Conservation (phyloP, 2,797 vertebrate species). For the Champsocephalus esox region DNA sequence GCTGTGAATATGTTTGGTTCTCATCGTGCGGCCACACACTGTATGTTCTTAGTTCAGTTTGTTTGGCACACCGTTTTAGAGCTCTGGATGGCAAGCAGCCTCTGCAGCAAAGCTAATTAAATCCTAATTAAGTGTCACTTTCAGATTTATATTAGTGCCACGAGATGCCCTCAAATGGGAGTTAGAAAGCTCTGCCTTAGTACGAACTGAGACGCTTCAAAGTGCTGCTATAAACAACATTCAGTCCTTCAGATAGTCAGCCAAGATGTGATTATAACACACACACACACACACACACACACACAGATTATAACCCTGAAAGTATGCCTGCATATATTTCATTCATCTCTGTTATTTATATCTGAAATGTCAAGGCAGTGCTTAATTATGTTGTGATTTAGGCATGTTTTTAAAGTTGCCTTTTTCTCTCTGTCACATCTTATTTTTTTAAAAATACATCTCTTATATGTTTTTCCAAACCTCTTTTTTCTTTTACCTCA, state of each 20-base stretch:
- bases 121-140: slow-evolving; percentile 40
- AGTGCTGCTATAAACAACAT: slow-evolving; percentile 67
- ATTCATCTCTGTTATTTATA: slow-evolving; percentile 64
- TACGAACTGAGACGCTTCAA: slow-evolving; percentile 41
- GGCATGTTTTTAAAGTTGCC: slow-evolving; percentile 40
- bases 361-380: slow-evolving; percentile 39
- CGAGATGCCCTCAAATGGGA: slow-evolving; percentile 35
- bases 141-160: slow-evolving; percentile 29
- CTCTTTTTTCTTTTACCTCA: too few relatives aligned
- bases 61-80: slow-evolving; percentile 24
- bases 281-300: slow-evolving; percentile 32
- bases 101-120: slow-evolving; percentile 43
- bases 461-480: background rate
- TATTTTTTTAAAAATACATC: too few relatives aligned
- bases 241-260: slow-evolving; percentile 53
- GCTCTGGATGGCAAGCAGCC: slow-evolving; percentile 8
- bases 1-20: slow-evolving; percentile 5
- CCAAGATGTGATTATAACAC: slow-evolving; percentile 72
- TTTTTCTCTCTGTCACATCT: background rate
- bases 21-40: slow-evolving; percentile 1
- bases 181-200: slow-evolving; percentile 31
- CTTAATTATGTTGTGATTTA: slow-evolving; percentile 65
- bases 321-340: slow-evolving; percentile 41
- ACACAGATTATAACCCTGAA: slow-evolving; percentile 62
- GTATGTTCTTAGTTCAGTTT: slow-evolving; percentile 24